Percentiles rank a stretch among this genome's conserved stretches.
Evolutionary conservation across 2,797 vertebrate species (phyloP).

Genomic region (Melanotaenia boesemani): DNA sequence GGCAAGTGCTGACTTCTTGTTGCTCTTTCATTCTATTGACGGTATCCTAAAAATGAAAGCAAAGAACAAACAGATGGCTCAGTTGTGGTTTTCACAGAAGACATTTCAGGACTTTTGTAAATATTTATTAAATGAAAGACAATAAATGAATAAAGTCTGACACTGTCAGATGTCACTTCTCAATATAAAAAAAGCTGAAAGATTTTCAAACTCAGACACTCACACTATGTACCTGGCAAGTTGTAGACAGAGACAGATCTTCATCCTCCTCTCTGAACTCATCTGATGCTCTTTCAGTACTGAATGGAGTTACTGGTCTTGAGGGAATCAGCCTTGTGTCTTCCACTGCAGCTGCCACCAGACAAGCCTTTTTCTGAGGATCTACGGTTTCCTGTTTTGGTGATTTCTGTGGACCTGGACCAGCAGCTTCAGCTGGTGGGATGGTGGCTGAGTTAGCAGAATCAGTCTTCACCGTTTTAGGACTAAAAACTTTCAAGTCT

Average conservation of each 20-base stretch:
- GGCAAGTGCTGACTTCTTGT: constrained; percentile 69
- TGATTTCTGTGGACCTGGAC: not conserved
- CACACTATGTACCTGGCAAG: constrained; percentile 36
- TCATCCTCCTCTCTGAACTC: constrained; percentile 10
- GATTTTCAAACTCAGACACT: constrained; percentile 19
- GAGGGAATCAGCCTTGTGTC: constrained; percentile 52
- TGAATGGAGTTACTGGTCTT: constrained; percentile 51
- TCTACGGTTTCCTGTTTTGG: not conserved
- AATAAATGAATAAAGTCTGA: too few species aligned
- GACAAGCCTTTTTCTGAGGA: not conserved
- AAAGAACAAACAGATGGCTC: not conserved
- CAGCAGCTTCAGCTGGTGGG: not conserved
- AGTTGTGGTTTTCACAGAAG: not conserved
- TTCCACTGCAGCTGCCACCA: constrained; percentile 27
- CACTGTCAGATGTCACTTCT: not conserved
- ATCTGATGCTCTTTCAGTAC: not conserved
- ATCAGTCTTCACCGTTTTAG: not conserved
- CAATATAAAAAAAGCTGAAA: not conserved
- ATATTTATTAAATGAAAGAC: not conserved
- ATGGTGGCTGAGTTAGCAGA: not conserved
- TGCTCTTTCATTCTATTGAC: constrained; percentile 72
- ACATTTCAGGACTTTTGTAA: not conserved
- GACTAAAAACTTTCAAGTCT: constrained; percentile 1
- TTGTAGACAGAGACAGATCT: constrained; percentile 1
- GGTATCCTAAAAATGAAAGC: constrained; percentile 64